phyloP scores from a whole-genome alignment of 1,140 invertebrate species.

The Atopsyche davidsoni region DNA sequence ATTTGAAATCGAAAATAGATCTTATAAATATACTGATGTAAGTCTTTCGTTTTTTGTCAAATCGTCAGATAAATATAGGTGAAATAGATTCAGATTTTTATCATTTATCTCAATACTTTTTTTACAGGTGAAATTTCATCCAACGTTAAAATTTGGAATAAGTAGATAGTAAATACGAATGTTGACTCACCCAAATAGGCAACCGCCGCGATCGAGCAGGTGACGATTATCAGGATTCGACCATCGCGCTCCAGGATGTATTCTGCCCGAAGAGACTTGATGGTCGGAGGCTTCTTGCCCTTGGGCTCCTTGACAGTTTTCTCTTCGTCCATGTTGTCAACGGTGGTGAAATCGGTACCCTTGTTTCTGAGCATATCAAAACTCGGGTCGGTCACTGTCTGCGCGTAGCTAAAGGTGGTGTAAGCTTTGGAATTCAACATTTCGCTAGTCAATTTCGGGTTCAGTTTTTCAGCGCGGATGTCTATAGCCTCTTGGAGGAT shows the following conservation, averaged over 20 bases:
- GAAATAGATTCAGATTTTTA: no score
- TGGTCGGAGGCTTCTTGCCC: background rate
- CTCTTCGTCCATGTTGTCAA: no score
- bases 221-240: background rate
- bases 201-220: background rate
- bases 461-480: constrained; percentile 1
- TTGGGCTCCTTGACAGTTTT: background rate
- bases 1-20: no score
- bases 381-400: background rate
- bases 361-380: background rate
- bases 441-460: background rate
- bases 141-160: no score
- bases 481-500: constrained; percentile 1
- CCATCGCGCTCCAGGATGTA: background rate
- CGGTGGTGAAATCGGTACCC: no score
- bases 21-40: no score
- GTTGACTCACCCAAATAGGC: background rate
- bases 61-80: no score
- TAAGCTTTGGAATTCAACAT: background rate
- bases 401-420: background rate
- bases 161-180: no score
- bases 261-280: background rate
- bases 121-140: no score
- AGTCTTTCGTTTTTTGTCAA: no score
- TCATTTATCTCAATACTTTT: no score